These are phyloP conservation scores for Solen grandis DNA, from an alignment of 1,140 invertebrate genomes.

Conservation along the genomic window DNA sequence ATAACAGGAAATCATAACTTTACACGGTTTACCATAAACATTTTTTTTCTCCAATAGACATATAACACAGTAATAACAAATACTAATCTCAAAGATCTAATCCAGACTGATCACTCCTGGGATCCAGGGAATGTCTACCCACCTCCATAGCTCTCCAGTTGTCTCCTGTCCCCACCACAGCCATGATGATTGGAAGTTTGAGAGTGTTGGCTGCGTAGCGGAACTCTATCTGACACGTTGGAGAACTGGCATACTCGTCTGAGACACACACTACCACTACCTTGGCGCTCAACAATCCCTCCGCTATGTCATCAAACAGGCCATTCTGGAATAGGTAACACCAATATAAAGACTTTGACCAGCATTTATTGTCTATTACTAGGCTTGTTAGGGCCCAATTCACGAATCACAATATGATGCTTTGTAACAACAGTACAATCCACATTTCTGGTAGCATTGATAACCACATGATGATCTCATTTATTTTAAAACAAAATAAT, in stretches of 20 bases:
- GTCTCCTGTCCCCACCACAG: conserved; percentile 71
- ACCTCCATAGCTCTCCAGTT: conserved; percentile 76
- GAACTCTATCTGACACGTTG: conserved; percentile 74
- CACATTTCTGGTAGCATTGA: no score
- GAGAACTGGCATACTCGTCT: conserved; percentile 74
- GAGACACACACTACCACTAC: conserved; percentile 76
- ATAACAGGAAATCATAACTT: not conserved
- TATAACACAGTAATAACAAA: not conserved
- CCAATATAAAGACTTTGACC: conserved; percentile 2
- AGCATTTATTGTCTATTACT: not conserved
- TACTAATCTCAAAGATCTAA: not conserved
- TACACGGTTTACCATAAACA: not conserved
- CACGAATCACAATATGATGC: no score
- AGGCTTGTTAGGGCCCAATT: no score
- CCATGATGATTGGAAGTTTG: conserved; percentile 72
- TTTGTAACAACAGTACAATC: no score
- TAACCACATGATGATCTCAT: no score
- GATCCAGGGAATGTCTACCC: not conserved
- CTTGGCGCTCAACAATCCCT: conserved; percentile 71
- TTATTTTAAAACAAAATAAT: no score
- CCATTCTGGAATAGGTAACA: conserved; percentile 68
- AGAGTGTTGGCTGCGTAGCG: conserved; percentile 73
- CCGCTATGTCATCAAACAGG: conserved; percentile 77
- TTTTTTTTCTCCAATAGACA: not conserved
- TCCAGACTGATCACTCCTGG: not conserved